Base-by-base conservation (phyloP, 2,113 vertebrate genomes). In the Lepus timidus region DNA sequence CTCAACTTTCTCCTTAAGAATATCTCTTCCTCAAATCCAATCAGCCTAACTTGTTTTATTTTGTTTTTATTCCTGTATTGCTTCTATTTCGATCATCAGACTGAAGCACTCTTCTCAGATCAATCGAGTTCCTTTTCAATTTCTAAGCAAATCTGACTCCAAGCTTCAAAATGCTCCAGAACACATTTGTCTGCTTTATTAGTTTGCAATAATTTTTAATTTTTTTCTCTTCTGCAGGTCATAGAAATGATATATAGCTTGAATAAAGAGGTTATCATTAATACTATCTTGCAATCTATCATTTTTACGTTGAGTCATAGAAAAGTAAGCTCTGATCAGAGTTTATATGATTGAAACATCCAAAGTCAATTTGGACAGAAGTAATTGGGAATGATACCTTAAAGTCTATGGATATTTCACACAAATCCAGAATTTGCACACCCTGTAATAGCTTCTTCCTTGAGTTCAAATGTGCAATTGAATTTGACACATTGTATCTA, bases 81-180 rank as follows among this genome's bases (percentile, higher is more conserved):
- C 31, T 96, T 94, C 58, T 86, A 88, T 88, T 83, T 92, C 67
- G 36, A 92, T 93, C 73, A 75, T 90, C 33, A 64, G 65, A 67
- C 33, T 94, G 78, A 96, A 95, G 85, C 10, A 93, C 74, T 90
- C 55, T 87, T 90, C 79, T 97, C 82, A 76, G 67, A 89, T 79
- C 85, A 68, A 64, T 88, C 39, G 19, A 80, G 14, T 86, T 93
- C 89, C n/a, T 20, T 93, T 68, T 91, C 19, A 3, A 19, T 79
- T 95, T 88, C 95, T 87, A 88, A 95, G 65, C 67, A 94, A 96
- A 82, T 90, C 80, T 91, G 55, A 76, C 22, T 76, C 68, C 12
- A 73, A 73, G 71, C n/a, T 55, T 81, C 86, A 84, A 87, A 87
- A 31, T 84, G 91, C 76, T 93, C 10, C 29, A 87, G 6, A 27